Conservation (phyloP, 2,113 vertebrate species). For the Triplophysa tibetana region DNA sequence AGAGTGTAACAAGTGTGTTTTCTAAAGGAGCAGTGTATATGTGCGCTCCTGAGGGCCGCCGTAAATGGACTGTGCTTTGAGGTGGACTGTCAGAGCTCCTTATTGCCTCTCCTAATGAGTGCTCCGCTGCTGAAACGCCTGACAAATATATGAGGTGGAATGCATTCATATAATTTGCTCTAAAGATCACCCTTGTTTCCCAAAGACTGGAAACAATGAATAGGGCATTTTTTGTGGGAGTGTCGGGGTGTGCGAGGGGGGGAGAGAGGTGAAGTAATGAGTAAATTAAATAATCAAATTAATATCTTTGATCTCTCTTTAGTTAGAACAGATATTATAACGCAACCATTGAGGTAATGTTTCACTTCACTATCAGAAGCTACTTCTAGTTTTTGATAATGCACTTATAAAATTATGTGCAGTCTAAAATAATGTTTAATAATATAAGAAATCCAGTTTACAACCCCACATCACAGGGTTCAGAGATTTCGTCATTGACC, state of each 20-base stretch:
- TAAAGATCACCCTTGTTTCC: slow-evolving; percentile 85
- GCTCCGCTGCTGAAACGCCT: slow-evolving; percentile 89
- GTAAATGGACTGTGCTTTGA: slow-evolving; percentile 54
- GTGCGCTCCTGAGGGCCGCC: slow-evolving; percentile 35
- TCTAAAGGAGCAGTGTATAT: slow-evolving; percentile 18
- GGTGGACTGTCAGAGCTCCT: slow-evolving; percentile 78
- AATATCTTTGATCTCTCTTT: not conserved
- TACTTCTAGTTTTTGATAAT: slow-evolving; percentile 7
- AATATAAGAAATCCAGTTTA: slow-evolving; percentile 3
- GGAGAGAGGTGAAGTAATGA: slow-evolving; percentile 7
- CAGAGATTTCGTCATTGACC: slow-evolving; percentile 43
- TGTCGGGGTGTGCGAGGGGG: slow-evolving; percentile 41
- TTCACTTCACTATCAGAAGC: slow-evolving; percentile 7
- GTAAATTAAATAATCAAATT: slow-evolving; percentile 24
- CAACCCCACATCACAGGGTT: not conserved
- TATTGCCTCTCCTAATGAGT: slow-evolving; percentile 84
- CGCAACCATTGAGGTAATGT: slow-evolving; percentile 18
- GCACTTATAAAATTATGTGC: slow-evolving; percentile 1
- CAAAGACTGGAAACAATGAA: slow-evolving; percentile 84
- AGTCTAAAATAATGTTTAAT: slow-evolving; percentile 15
- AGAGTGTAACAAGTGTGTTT: slow-evolving; percentile 37
- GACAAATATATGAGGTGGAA: slow-evolving; percentile 98
- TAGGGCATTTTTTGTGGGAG: slow-evolving; percentile 51
- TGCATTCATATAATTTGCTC: slow-evolving; percentile 90
- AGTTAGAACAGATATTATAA: not conserved